phyloP scores from a whole-genome alignment of 2,797 vertebrate species.

The Allobates femoralis region DNA sequence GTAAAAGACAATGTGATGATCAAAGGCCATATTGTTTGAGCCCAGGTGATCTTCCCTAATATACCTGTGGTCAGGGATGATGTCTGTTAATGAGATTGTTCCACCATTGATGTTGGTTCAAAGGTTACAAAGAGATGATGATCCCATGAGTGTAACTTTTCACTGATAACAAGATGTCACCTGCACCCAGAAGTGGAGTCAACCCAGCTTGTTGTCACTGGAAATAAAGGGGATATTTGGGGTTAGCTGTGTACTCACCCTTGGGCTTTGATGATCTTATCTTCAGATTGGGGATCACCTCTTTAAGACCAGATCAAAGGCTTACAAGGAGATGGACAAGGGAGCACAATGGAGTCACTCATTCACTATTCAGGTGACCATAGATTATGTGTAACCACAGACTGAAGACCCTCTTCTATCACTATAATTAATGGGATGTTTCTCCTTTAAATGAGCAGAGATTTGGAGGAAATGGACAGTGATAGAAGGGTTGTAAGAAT shows the following conservation, averaged over 20 bases:
- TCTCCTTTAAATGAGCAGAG: background rate
- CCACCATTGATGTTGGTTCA: conserved; percentile 46
- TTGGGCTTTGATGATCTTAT: conserved; percentile 60
- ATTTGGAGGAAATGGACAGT: background rate
- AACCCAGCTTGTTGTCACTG: conserved; percentile 37
- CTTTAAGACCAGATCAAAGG: conserved; percentile 56
- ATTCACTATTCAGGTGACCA: background rate
- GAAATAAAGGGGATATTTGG: conserved; percentile 42
- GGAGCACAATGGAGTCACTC: conserved; percentile 33
- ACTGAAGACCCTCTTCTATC: background rate
- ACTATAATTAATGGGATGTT: background rate
- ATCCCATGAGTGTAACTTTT: conserved; percentile 58
- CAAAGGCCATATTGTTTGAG: conserved; percentile 26
- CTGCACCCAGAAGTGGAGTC: conserved; percentile 4
- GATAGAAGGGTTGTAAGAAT: background rate
- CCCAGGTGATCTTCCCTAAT: conserved; percentile 5
- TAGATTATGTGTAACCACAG: background rate
- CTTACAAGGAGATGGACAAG: conserved; percentile 31
- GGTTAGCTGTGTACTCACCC: conserved; percentile 33
- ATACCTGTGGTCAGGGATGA: conserved; percentile 21
- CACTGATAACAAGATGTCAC: conserved; percentile 46
- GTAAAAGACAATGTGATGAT: conserved; percentile 1
- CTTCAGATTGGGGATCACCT: conserved; percentile 43
- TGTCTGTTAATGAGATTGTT: conserved; percentile 53
- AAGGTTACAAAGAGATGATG: conserved; percentile 38